phyloP scores from a whole-genome alignment of 2,888 invertebrate species.

The Willowsia nigromaculata region DNA sequence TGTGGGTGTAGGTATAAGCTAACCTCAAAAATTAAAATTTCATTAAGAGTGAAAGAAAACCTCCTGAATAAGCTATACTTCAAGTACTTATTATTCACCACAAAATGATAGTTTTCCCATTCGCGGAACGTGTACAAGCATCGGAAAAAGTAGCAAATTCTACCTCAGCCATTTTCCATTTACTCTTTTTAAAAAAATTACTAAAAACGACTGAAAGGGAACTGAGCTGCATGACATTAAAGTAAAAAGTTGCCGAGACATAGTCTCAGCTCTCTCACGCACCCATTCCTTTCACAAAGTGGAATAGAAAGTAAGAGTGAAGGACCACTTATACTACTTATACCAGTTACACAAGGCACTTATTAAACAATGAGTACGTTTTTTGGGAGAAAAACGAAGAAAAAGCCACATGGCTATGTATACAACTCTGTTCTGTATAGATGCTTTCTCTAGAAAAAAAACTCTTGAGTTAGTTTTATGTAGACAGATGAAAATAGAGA shows the following conservation, averaged over 20 bases:
- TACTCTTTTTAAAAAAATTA: background rate
- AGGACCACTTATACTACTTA: conserved; percentile 60
- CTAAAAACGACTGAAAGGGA: background rate
- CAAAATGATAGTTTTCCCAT: too few relatives aligned
- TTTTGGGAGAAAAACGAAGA: conserved; percentile 4
- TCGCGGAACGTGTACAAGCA: background rate
- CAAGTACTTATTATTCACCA: too few relatives aligned
- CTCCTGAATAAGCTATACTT: too few relatives aligned
- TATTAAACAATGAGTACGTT: conserved; percentile 52
- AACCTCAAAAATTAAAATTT: too few relatives aligned
- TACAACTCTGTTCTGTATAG: too few relatives aligned
- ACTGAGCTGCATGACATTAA: conserved; percentile 25
- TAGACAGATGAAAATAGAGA: background rate
- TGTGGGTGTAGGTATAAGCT: too few relatives aligned
- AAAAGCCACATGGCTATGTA: background rate
- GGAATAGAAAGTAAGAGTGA: conserved; percentile 31
- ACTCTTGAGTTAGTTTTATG: background rate
- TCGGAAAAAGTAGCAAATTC: background rate
- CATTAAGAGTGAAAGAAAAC: too few relatives aligned
- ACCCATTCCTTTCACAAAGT: conserved; percentile 40
- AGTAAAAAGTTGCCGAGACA: conserved; percentile 34
- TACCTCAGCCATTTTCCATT: background rate
- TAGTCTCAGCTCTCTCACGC: too few relatives aligned
- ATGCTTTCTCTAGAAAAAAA: too few relatives aligned
- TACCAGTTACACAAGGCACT: conserved; percentile 57